These are phyloP conservation scores for Podarcis lilfordi DNA, from an alignment of 2,797 vertebrate species.

Conservation along the genomic window DNA sequence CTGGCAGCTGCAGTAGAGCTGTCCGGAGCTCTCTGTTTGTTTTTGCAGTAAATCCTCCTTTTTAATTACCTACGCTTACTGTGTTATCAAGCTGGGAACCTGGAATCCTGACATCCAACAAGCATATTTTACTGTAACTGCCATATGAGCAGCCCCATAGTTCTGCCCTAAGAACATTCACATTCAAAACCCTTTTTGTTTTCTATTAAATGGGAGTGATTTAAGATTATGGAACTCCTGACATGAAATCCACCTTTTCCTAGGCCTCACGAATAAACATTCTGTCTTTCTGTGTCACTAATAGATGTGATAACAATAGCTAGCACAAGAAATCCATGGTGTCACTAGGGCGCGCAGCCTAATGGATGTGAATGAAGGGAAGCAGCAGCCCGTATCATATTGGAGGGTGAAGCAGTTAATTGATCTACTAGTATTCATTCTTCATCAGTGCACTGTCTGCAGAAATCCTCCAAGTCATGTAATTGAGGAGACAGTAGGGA, in stretches of 20 bases:
- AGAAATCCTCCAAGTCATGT: background rate
- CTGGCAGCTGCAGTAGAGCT: too few species aligned
- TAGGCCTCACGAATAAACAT: background rate
- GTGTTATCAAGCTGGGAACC: too few species aligned
- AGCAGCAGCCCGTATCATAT: background rate
- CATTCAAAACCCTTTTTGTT: background rate
- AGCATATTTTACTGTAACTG: too few species aligned
- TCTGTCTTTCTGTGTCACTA: background rate
- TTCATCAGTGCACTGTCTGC: background rate
- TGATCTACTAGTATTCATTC: background rate
- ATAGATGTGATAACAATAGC: background rate
- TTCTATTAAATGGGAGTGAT: background rate
- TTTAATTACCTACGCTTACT: too few species aligned
- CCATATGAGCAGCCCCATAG: background rate
- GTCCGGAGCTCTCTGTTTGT: too few species aligned
- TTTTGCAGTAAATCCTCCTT: too few species aligned
- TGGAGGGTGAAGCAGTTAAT: conserved; percentile 14
- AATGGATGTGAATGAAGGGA: conserved; percentile 19
- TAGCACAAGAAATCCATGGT: conserved; percentile 1
- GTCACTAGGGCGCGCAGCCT: background rate
- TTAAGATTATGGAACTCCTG: background rate
- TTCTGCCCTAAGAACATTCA: background rate
- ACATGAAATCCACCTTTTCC: background rate
- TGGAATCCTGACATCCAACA: background rate
- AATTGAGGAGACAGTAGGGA: background rate